phyloP scores from a whole-genome alignment of 2,888 invertebrate species.

The Himalopsyche tibetana region DNA sequence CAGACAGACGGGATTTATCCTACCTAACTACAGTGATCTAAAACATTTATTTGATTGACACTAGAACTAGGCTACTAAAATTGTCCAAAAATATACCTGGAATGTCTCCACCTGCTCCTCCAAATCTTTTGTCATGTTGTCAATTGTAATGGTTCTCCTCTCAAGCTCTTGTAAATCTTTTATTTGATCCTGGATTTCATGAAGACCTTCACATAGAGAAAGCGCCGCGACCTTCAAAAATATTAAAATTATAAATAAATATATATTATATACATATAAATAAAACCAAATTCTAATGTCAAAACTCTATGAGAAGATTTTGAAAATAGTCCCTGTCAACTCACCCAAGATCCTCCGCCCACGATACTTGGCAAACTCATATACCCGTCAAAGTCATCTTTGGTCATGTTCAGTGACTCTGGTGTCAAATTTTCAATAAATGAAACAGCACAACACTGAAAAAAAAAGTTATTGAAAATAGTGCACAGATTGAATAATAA shows the following conservation, averaged over 20 bases:
- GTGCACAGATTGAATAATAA: not conserved
- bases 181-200: conserved; percentile 89
- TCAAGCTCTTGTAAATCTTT: conserved; percentile 82
- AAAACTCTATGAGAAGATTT: not conserved
- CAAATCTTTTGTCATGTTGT: conserved; percentile 81
- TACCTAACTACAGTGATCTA: too few species aligned
- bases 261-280: not conserved
- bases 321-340: conserved; percentile 67
- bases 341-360: conserved; percentile 88
- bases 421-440: conserved; percentile 98
- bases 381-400: conserved; percentile 94
- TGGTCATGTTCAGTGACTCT: conserved; percentile 93
- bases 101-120: conserved; percentile 84
- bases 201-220: conserved; percentile 89
- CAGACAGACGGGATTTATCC: too few species aligned
- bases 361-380: conserved; percentile 87
- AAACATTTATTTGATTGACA: too few species aligned
- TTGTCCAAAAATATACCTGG: conserved; percentile 74
- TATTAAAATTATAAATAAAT: conserved; percentile 41
- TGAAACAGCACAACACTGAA: conserved; percentile 96
- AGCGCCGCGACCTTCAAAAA: conserved; percentile 80
- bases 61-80: too few species aligned
- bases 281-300: too few species aligned
- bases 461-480: conserved; percentile 65
- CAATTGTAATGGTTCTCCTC: conserved; percentile 80